A percentile compares a stretch with the other conserved stretches of the same genome.
Evolutionary conservation across 1,140 invertebrate genomes (phyloP).

Genomic region (Frieseomelitta varia): DNA sequence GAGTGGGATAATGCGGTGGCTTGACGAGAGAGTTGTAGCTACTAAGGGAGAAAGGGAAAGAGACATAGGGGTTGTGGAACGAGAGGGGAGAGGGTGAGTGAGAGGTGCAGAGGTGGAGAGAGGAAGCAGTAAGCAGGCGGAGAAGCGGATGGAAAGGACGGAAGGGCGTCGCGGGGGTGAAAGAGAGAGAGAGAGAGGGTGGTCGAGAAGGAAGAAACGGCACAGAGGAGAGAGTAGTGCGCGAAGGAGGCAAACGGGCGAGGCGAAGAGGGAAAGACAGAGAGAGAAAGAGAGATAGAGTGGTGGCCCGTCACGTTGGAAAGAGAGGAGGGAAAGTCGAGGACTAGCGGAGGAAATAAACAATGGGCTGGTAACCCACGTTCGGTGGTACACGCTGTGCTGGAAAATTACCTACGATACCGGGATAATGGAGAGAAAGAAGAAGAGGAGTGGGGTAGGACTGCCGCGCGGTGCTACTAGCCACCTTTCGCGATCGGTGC

Average conservation of each 20-base stretch:
- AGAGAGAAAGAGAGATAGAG: not conserved
- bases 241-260: not conserved
- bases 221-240: not conserved
- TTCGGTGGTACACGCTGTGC: conserved; percentile 57
- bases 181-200: not conserved
- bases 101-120: not conserved
- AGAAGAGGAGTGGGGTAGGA: conserved; percentile 4
- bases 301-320: too few species aligned
- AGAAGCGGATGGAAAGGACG: not conserved
- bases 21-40: conserved; percentile 73
- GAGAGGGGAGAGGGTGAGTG: not conserved
- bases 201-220: conserved; percentile 30
- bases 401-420: conserved; percentile 64
- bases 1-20: conserved; percentile 74
- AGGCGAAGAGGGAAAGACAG: not conserved
- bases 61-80: conserved; percentile 18
- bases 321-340: conserved; percentile 37
- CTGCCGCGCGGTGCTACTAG: conserved; percentile 20
- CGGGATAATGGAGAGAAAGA: conserved; percentile 48
- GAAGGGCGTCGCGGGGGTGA: not conserved
- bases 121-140: not conserved
- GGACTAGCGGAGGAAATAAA: conserved; percentile 65
- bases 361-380: conserved; percentile 62
- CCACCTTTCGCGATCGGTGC: conserved; percentile 47
- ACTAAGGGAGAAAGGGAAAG: conserved; percentile 46